Conservation (phyloP, 2,797 vertebrate genomes). For the Argyrosomus regius region DNA sequence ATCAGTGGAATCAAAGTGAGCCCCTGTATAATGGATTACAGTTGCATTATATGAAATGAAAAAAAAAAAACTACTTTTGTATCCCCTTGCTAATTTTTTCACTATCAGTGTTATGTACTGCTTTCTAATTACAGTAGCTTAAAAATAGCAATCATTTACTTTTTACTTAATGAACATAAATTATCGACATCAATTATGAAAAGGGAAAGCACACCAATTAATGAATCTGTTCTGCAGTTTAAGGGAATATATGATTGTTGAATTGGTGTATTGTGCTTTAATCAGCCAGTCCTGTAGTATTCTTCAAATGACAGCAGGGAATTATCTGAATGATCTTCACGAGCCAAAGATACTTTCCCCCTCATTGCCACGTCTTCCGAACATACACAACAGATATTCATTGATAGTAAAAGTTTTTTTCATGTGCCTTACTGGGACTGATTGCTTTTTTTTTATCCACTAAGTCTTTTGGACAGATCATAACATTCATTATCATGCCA, state of each 20-base stretch:
- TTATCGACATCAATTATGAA: conserved; percentile 44
- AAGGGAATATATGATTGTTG: conserved; percentile 61
- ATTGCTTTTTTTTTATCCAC: conserved; percentile 43
- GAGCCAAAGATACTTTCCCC: conserved; percentile 64
- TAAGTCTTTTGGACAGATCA: conserved; percentile 31
- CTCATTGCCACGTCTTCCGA: conserved; percentile 62
- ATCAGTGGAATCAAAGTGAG: conserved; percentile 41
- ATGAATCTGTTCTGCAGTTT: conserved; percentile 54
- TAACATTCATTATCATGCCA: conserved; percentile 31
- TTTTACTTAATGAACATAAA: conserved; percentile 38
- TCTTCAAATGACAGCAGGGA: conserved; percentile 30
- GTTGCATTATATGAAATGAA: conserved; percentile 42
- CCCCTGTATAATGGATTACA: conserved; percentile 28
- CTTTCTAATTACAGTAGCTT: conserved; percentile 39
- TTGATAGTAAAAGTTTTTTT: conserved; percentile 45
- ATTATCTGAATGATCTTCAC: conserved; percentile 55
- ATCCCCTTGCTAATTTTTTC: conserved; percentile 39
- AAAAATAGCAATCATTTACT: conserved; percentile 36
- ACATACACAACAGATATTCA: conserved; percentile 52
- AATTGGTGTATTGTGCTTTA: conserved; percentile 30
- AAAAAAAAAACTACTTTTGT: conserved; percentile 36
- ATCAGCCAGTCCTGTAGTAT: conserved; percentile 23
- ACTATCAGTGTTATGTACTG: conserved; percentile 21
- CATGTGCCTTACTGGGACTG: conserved; percentile 68
- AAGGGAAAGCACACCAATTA: conserved; percentile 65